Evolutionary conservation across 2,888 invertebrate species (phyloP).

Genomic region (Tachystola acroxantha): DNA sequence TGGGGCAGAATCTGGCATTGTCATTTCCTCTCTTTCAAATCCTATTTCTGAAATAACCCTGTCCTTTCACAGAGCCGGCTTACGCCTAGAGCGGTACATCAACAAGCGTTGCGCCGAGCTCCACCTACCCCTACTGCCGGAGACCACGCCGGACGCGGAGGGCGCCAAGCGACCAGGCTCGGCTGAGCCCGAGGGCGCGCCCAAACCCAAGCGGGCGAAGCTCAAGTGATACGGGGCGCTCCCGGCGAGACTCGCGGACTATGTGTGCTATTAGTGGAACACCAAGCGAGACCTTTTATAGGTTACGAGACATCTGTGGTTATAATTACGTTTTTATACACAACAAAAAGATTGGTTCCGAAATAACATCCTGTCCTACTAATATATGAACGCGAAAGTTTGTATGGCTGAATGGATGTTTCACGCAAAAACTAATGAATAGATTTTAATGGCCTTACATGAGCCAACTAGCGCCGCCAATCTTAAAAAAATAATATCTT

Average conservation of each 20-base stretch:
- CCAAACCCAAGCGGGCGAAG: conserved; percentile 38
- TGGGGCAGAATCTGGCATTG: no score
- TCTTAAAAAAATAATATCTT: no score
- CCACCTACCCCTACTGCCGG: conserved; percentile 71
- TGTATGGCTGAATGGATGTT: no score
- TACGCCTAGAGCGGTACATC: conserved; percentile 83
- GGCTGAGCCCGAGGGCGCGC: conserved; percentile 26
- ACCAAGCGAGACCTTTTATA: neutral
- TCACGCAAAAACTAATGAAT: no score
- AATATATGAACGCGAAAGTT: no score
- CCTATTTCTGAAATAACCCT: conserved; percentile 3
- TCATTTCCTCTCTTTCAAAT: no score
- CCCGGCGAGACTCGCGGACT: conserved; percentile 35
- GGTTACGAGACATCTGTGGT: no score
- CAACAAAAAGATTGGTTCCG: no score
- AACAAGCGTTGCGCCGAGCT: conserved; percentile 84
- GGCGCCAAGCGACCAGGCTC: conserved; percentile 20
- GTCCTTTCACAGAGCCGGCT: conserved; percentile 83
- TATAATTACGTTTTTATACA: no score
- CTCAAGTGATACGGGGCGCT: conserved; percentile 43
- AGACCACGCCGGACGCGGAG: conserved; percentile 34
- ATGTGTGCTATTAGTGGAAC: conserved; percentile 35
- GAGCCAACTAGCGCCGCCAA: no score
- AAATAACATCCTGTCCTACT: no score
- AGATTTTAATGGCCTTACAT: no score